phyloP scores from a whole-genome alignment of 2,797 vertebrate species.

The Pristis pectinata region DNA sequence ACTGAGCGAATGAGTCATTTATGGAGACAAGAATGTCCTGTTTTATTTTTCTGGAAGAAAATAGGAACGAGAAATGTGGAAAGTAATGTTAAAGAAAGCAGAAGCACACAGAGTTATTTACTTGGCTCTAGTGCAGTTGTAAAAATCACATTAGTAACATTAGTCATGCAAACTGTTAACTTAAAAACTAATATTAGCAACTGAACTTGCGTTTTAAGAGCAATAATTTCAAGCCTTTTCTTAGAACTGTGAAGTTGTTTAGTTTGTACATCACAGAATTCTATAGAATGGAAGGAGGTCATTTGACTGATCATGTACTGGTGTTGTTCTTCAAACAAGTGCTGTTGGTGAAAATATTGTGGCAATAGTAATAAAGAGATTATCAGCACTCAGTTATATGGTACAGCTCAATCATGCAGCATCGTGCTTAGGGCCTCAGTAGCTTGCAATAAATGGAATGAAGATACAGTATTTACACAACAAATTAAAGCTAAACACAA shows the following conservation, averaged over 20 bases:
- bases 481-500: too few species aligned
- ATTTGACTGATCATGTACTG: background rate
- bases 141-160: background rate
- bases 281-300: background rate
- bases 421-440: too few species aligned
- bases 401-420: too few species aligned
- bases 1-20: background rate
- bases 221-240: background rate
- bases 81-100: background rate
- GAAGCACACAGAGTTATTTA: background rate
- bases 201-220: background rate
- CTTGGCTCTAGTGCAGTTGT: background rate
- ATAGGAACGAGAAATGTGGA: background rate
- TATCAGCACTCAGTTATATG: background rate
- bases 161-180: background rate
- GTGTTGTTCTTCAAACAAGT: background rate
- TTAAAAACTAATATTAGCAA: background rate
- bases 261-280: background rate
- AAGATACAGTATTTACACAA: too few species aligned
- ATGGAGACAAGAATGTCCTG: background rate
- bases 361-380: background rate
- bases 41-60: background rate
- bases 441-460: too few species aligned
- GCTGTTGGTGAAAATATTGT: background rate
- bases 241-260: background rate